Percentiles rank a stretch among this genome's conserved stretches.
These are phyloP conservation scores for Ceratosolen fusciceps DNA, from an alignment of 1,140 invertebrate species.

Conservation along the genomic window DNA sequence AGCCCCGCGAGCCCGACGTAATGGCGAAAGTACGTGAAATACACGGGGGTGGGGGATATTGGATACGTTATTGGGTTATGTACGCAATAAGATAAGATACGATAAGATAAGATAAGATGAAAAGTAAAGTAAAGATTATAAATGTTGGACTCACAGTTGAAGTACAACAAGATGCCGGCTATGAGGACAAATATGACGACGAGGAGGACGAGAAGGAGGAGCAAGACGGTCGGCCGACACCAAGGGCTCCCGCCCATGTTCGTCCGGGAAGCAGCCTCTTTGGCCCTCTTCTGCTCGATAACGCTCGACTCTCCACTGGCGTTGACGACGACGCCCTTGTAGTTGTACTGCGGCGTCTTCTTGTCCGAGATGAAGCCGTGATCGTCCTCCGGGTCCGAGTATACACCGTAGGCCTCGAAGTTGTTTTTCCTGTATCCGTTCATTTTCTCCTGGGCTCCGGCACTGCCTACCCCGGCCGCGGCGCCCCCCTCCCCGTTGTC, in stretches of 20 bases:
- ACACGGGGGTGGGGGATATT: no score
- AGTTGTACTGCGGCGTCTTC: constrained; percentile 67
- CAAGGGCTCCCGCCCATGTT: constrained; percentile 66
- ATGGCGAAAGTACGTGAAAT: no score
- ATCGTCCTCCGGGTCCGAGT: constrained; percentile 72
- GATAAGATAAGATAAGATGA: no score
- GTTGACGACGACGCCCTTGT: constrained; percentile 73
- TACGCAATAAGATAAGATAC: no score
- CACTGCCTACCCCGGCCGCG: no score
- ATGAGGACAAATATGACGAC: constrained; percentile 74
- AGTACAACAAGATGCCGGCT: constrained; percentile 74
- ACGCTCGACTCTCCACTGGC: constrained; percentile 70
- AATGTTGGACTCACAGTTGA: constrained; percentile 74
- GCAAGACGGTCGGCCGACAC: constrained; percentile 72
- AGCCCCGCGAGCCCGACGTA: no score
- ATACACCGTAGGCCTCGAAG: constrained; percentile 72
- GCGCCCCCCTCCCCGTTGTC: constrained; percentile 53
- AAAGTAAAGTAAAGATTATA: no score
- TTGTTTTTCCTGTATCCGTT: constrained; percentile 70
- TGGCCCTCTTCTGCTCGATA: constrained; percentile 65
- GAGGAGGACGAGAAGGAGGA: constrained; percentile 72
- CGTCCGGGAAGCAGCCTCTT: constrained; percentile 60
- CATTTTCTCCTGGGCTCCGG: constrained; percentile 64
- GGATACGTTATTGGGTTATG: no score
- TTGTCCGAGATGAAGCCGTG: constrained; percentile 70